Percentiles rank a stretch among this genome's conserved stretches.
phyloP scores from a whole-genome alignment of 2,113 vertebrate species.

The Pelmatolapia mariae region DNA sequence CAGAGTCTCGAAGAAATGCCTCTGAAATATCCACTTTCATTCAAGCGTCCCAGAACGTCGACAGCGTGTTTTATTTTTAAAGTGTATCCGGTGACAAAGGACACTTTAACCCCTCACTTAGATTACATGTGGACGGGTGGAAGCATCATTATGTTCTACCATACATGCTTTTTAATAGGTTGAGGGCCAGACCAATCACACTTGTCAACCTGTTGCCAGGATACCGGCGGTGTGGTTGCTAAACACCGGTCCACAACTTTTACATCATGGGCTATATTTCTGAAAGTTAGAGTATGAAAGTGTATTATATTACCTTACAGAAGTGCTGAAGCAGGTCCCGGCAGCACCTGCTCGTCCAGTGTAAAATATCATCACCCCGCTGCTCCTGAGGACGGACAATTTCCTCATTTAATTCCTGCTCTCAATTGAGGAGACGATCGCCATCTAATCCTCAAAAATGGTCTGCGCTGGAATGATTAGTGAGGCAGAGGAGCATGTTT shows the following conservation, averaged over 20 bases:
- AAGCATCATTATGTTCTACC: constrained; percentile 77
- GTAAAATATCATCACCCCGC: constrained; percentile 62
- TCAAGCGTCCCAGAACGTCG: constrained; percentile 69
- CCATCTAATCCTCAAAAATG: constrained; percentile 5
- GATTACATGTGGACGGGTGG: constrained; percentile 76
- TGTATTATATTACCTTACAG: constrained; percentile 81
- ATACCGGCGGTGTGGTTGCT: constrained; percentile 75
- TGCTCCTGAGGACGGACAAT: not conserved
- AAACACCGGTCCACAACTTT: constrained; percentile 83
- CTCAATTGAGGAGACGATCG: not conserved
- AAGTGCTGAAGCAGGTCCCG: constrained; percentile 79
- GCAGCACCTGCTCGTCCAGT: constrained; percentile 69
- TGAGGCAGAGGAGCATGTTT: not conserved
- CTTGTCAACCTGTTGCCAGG: constrained; percentile 64
- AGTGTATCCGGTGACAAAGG: constrained; percentile 80
- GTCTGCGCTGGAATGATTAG: not conserved
- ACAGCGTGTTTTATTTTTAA: constrained; percentile 87
- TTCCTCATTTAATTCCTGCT: constrained; percentile 15
- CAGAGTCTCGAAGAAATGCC: constrained; percentile 60
- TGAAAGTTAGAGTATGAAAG: constrained; percentile 86
- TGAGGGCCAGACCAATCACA: constrained; percentile 74
- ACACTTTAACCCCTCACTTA: constrained; percentile 79
- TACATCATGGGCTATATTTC: constrained; percentile 98
- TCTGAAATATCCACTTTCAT: constrained; percentile 70
- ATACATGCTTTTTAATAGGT: constrained; percentile 75